Conservation (phyloP, 2,888 invertebrate genomes). For the Machimus atricapillus region DNA sequence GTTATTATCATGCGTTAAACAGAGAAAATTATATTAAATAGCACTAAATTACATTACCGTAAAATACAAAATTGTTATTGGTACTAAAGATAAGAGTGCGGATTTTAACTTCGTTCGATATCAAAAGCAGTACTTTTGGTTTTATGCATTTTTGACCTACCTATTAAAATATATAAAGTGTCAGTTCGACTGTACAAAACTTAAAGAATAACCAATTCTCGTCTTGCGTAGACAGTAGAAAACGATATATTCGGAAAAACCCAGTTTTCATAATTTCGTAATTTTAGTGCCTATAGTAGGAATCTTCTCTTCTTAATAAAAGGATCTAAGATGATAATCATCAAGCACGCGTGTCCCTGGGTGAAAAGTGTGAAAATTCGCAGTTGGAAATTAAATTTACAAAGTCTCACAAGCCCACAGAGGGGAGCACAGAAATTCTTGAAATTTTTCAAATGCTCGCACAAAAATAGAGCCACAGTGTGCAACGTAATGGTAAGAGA, state of each 20-base stretch:
- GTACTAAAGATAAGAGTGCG: no score
- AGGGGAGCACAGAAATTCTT: not conserved
- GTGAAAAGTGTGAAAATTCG: not conserved
- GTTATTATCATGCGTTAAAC: not conserved
- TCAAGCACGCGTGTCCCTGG: not conserved
- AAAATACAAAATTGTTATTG: not conserved
- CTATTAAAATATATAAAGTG: no score
- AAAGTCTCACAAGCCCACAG: not conserved
- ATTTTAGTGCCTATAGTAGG: no score
- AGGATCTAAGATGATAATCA: not conserved
- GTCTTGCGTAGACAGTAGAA: no score
- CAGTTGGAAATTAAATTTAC: not conserved
- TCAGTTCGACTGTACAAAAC: no score
- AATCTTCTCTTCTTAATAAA: not conserved
- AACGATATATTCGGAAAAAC: no score
- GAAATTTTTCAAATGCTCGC: not conserved
- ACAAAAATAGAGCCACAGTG: not conserved
- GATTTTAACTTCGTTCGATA: no score
- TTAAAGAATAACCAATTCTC: no score
- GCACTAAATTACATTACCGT: not conserved
- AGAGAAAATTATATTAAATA: not conserved
- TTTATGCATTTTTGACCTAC: no score
- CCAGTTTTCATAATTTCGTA: no score
- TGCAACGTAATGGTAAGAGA: not conserved
- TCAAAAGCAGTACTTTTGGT: no score